Base-by-base conservation (phyloP, 2,888 invertebrate species). In the Drosophila imparisetae region DNA sequence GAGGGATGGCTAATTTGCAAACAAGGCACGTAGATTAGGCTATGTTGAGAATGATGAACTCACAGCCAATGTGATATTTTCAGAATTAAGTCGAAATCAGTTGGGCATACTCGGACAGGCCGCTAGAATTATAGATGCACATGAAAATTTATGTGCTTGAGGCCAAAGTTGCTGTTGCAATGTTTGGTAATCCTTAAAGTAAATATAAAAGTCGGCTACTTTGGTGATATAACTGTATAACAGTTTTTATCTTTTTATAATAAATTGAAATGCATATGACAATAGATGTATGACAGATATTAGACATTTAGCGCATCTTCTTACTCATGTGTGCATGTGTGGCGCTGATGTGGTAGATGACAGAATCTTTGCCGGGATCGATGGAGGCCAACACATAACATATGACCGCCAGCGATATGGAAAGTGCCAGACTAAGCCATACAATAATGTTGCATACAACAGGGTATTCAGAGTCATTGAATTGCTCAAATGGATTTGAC, bases 321-420 rank as follows among this genome's bases (percentile, higher is more conserved):
- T 99, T 98, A 95, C 98, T 97, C 90, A 98, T 95, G 69, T 45
- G 4, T 2, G 97, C 21, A 7, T 34, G 15, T 1, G 32, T 97
- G 91, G 96, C 98, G 36, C 98, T 99, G 97, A 99, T 98, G 83
- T 99, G 95, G 94, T 99, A 99, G 93, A 99, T 99, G 92, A 99
- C 98, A 61, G 98, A 98, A 93, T 99, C 99, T 80, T 98, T 95
- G 80, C 99, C 99, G 27, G 99, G 99, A 93, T 99, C 99, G 97
- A 99, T 99, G 85, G 96, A 95, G 91, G 96, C 97, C 91, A 98
- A 96, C 54, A 96, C 95, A 86, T 98, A 96, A 89, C 95, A 95
- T 83, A 97, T 95, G 27, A 97, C 96, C 24, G 97, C 93, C 49
- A 97, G 93, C 0, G 96, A 93, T 92, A 97, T 96, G 29, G 95